These are phyloP conservation scores for Cheirogaleus medius DNA, from an alignment of 2,113 vertebrate genomes.

Conservation along the genomic window DNA sequence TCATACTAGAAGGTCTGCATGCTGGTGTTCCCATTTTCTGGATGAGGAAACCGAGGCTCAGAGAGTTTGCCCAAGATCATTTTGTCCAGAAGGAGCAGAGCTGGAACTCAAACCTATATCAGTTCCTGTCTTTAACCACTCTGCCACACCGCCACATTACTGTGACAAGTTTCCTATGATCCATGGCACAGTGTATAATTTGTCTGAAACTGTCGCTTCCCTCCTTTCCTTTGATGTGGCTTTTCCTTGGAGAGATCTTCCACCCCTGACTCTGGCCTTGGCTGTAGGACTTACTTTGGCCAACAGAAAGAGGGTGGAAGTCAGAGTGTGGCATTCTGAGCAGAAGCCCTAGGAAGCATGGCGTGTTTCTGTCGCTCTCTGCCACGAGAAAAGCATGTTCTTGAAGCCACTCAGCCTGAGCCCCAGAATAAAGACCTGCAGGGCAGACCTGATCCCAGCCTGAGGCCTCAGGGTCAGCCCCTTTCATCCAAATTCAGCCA, in stretches of 20 bases:
- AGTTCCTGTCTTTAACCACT: background rate
- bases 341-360: rapidly evolving
- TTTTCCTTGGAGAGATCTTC: background rate
- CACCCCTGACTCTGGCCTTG: background rate
- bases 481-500: background rate
- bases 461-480: background rate
- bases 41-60: background rate
- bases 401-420: background rate
- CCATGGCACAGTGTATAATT: rapidly evolving
- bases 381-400: background rate
- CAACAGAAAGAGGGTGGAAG: background rate
- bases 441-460: background rate
- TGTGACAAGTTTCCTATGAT: background rate
- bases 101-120: background rate
- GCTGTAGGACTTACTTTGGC: background rate
- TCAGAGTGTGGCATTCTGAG: background rate
- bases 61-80: background rate
- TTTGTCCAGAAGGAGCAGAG: background rate
- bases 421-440: background rate
- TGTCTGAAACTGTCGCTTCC: background rate
- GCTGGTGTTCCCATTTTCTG: background rate
- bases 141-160: rapidly evolving
- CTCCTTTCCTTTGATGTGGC: no score
- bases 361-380: background rate
- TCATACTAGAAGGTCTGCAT: background rate